Percentiles rank a stretch among this genome's conserved stretches.
Conservation (phyloP, 92 coral and sea anemone species). For the Porites divaricata region DNA sequence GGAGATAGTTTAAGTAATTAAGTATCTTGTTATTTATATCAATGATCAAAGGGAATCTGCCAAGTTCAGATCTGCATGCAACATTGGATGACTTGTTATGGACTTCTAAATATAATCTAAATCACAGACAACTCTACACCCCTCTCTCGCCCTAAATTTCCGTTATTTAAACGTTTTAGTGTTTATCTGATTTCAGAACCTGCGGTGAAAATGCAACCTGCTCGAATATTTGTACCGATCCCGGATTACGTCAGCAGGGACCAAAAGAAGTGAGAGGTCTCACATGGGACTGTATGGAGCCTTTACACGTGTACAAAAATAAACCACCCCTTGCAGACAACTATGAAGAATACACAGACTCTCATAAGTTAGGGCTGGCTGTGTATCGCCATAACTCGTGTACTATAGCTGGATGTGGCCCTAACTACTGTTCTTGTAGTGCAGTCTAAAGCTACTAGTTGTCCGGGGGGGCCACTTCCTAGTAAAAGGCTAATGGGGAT, state of each 20-base stretch:
- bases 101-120: too few relatives aligned
- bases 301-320: slow-evolving; percentile 87
- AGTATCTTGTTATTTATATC: too few relatives aligned
- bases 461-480: too few relatives aligned
- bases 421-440: slow-evolving; percentile 92
- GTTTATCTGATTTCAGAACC: slow-evolving; percentile 36
- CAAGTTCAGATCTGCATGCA: too few relatives aligned
- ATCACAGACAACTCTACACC: too few relatives aligned
- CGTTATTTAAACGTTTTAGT: background rate
- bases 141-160: too few relatives aligned
- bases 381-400: slow-evolving; percentile 95
- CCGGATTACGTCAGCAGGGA: slow-evolving; percentile 75
- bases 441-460: slow-evolving; percentile 41
- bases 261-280: slow-evolving; percentile 77
- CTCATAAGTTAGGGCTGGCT: slow-evolving; percentile 93
- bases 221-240: slow-evolving; percentile 74
- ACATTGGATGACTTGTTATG: too few relatives aligned
- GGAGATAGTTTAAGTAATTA: too few relatives aligned
- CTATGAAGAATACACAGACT: slow-evolving; percentile 89
- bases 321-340: slow-evolving; percentile 90
- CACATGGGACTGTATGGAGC: slow-evolving; percentile 88
- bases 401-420: slow-evolving; percentile 82
- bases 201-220: slow-evolving; percentile 78
- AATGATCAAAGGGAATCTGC: too few relatives aligned
- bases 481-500: too few relatives aligned